Evolutionary conservation across 2,113 vertebrate genomes (phyloP).

Genomic region (Platycercus adscitus): DNA sequence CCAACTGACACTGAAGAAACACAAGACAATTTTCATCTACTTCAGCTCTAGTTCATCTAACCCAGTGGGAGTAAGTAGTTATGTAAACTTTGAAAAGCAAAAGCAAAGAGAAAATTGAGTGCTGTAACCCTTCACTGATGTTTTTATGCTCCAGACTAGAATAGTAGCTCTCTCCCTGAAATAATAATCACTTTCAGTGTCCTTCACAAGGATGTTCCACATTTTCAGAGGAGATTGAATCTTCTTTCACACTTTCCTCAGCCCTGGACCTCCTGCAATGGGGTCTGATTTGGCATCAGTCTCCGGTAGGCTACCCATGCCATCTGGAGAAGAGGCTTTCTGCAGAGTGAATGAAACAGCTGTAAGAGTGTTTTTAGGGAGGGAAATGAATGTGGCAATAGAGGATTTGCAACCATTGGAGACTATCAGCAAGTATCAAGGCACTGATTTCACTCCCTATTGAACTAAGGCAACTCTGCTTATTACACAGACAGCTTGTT

Average conservation of each 20-base stretch:
- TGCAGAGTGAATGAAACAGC: slow-evolving; percentile 44
- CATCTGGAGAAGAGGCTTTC: slow-evolving; percentile 59
- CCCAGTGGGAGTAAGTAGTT: background rate
- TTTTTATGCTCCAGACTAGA: background rate
- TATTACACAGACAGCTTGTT: slow-evolving; percentile 13
- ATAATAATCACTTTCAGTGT: background rate
- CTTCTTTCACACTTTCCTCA: background rate
- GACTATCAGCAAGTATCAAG: background rate
- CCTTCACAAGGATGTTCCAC: background rate
- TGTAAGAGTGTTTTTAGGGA: slow-evolving; percentile 29
- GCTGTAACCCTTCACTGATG: background rate
- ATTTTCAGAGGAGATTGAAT: background rate
- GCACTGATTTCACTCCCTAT: slow-evolving; percentile 1
- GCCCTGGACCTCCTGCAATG: background rate
- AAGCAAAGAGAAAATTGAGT: slow-evolving; percentile 27
- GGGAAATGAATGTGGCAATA: slow-evolving; percentile 18
- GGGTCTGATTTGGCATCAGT: background rate
- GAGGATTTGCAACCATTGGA: background rate
- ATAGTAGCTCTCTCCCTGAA: background rate
- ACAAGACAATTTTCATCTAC: background rate
- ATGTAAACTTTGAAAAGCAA: background rate
- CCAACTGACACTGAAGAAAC: background rate
- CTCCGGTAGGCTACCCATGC: background rate
- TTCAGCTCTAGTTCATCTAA: slow-evolving; percentile 14
- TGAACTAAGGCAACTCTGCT: background rate